phyloP scores from a whole-genome alignment of 2,113 vertebrate species.

The Hepsetus odoe region DNA sequence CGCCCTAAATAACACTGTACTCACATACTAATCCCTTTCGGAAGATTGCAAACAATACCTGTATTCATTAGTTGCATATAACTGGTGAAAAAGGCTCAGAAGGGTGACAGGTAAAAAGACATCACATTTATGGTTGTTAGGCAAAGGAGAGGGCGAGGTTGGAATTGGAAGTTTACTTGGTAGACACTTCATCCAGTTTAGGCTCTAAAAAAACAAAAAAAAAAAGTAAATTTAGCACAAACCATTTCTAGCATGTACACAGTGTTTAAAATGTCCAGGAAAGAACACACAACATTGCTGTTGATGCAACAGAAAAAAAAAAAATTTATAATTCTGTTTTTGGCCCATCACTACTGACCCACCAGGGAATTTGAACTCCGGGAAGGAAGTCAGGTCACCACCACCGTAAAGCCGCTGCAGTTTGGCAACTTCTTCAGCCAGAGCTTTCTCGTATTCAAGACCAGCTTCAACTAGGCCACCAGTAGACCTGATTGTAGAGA shows the following conservation, averaged over 20 bases:
- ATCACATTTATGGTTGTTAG: slow-evolving; percentile 1
- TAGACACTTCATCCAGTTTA: slow-evolving; percentile 65
- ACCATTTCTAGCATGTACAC: not conserved
- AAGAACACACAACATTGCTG: no score
- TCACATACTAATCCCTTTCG: slow-evolving; percentile 41
- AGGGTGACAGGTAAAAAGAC: not conserved
- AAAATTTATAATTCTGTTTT: not conserved
- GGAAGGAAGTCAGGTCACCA: slow-evolving; percentile 87
- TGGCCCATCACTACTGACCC: slow-evolving; percentile 36
- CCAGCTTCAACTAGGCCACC: slow-evolving; percentile 83
- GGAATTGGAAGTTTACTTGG: slow-evolving; percentile 63
- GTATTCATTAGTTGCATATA: not conserved
- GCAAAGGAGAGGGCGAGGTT: slow-evolving; percentile 33
- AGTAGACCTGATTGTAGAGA: slow-evolving; percentile 68
- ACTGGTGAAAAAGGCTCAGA: slow-evolving; percentile 22
- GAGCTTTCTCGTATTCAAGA: slow-evolving; percentile 83
- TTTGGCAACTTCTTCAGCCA: slow-evolving; percentile 83
- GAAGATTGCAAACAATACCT: slow-evolving; percentile 22
- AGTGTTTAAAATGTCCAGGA: not conserved
- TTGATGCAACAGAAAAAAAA: not conserved
- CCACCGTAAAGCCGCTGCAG: slow-evolving; percentile 87
- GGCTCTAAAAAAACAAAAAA: slow-evolving; percentile 64
- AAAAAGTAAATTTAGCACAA: slow-evolving; percentile 28
- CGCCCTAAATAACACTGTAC: not conserved
- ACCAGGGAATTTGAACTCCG: slow-evolving; percentile 89